Base-by-base conservation (phyloP, 2,113 vertebrate species). In the Odocoileus virginianus region DNA sequence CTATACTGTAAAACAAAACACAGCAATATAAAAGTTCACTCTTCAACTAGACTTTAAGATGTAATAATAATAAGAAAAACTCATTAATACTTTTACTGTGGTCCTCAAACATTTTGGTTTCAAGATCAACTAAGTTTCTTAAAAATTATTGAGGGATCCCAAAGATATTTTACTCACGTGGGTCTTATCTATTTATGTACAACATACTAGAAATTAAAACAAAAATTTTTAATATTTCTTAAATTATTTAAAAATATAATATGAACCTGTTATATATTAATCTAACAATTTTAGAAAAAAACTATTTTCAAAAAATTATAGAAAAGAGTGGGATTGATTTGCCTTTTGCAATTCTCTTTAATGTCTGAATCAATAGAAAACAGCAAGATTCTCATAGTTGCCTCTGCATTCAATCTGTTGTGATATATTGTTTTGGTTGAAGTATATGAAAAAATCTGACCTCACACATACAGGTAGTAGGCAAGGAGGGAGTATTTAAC, bases 1-100 rank as follows among this genome's bases (percentile, higher is more conserved):
- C 95, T 97, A 23, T 94, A 98, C 94, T 97, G 57, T 52, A 87
- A 90, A 89, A 54, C 27, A 58, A 93, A 91, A 57, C 47, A 64
- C 21, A 36, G 28, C 28, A 83, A 71, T 58, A 19, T 87, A 84
- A 95, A 96, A 78, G 1, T 79, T 64, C 17, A 81, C 89, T 95
- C 33, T 67, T 91, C 67, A 86, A 23, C 5, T 30, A 61, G 43
- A 4, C 79, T 79, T 92, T 25, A 95, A 92, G 23, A 54, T 6
- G 74, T 7, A 76, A 71, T 17, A 95, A 14, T 1, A 81, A 95
- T 17, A 92, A 74, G 3, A 87, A 27, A 90, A 25, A 55, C 7
- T 33, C 14, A 1, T 47, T 52, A 61, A 86, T 89, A 58, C 36
- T 89, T 92, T 47, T 58, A 52, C 4, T 52, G 2, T 57, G 30